Base-by-base conservation (phyloP, 2,797 vertebrate genomes). In the Poeciliopsis turneri region DNA sequence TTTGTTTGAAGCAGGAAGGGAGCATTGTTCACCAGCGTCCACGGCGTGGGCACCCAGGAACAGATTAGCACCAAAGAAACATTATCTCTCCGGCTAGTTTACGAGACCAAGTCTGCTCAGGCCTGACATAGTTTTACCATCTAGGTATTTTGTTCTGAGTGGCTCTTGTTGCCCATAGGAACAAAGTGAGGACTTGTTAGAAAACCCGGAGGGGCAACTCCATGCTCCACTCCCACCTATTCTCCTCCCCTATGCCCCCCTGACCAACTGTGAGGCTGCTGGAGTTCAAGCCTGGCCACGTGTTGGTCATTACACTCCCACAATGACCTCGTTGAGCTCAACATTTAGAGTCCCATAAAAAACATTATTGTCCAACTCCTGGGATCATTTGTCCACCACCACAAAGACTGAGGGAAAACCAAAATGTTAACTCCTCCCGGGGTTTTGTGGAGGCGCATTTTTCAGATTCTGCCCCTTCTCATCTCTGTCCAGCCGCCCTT, bases 291-390 rank as follows among this genome's bases (percentile, higher is more conserved):
- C 88, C 93, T 87, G 95, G 96, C 96, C 97, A 97, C 96, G 96
- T 96, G 97, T 95, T 95, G 95, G 90, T 93, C 95, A 95, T 96
- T 96, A 95, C 96, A 94, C 94, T 93, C 88, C 95, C 93, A 97
- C 97, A 96, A 96, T 96, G 96, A 93, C 88, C 90, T 95, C 85
- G 96, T 97, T 98, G 96, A 97, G 96, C 92, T 93, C 93, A 96
- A 95, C 94, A 96, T 97, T 96, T 96, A 94, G 96, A 95, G 95
- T 95, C 93, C 96, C 97, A 97, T 97, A 97, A 98, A 80, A 97
- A 98, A 98, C 96, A 95, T 97, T 97, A 98, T 98, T 98, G 98
- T 98, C 96, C 92, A 36, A 85, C 85, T 95, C 93, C 93, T 88
- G 92, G 95, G 95, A 96, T 96, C 94, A 95, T 97, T 97, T 97